These are phyloP conservation scores for Unio delphinus DNA, from an alignment of 2,888 invertebrate species.

Conservation along the genomic window DNA sequence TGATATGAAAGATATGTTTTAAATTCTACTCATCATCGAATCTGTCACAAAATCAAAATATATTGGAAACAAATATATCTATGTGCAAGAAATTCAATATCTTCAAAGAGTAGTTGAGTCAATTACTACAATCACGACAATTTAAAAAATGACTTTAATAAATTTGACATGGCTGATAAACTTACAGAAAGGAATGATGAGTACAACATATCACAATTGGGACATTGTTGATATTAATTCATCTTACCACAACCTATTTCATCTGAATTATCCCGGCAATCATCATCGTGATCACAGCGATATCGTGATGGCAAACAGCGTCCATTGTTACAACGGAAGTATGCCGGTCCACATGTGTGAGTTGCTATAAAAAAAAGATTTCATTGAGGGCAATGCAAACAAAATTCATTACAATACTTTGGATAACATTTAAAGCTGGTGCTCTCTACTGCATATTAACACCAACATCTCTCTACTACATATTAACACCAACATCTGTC, in stretches of 20 bases:
- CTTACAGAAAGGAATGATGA: too few species aligned
- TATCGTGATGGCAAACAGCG: slow-evolving; percentile 64
- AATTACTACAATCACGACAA: too few species aligned
- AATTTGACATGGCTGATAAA: too few species aligned
- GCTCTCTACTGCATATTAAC: not conserved
- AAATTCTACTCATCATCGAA: too few species aligned
- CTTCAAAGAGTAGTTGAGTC: too few species aligned
- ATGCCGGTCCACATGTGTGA: slow-evolving; percentile 61
- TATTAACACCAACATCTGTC: not conserved
- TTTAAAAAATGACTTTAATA: too few species aligned
- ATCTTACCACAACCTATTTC: slow-evolving; percentile 64
- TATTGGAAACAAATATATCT: too few species aligned
- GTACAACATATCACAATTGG: too few species aligned
- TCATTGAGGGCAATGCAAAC: not conserved
- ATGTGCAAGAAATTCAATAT: too few species aligned
- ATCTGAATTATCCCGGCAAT: slow-evolving; percentile 66
- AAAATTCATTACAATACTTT: slow-evolving; percentile 1
- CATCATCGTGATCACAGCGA: slow-evolving; percentile 67
- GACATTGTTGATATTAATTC: not conserved
- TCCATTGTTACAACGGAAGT: slow-evolving; percentile 68
- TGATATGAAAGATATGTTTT: too few species aligned
- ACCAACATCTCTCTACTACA: not conserved
- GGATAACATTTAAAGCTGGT: not conserved
- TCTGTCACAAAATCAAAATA: too few species aligned
- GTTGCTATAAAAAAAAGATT: slow-evolving; percentile 42